Percentiles rank a stretch among this genome's conserved stretches.
Evolutionary conservation across 1,140 invertebrate species (phyloP).

Genomic region (Drosophila pandora): DNA sequence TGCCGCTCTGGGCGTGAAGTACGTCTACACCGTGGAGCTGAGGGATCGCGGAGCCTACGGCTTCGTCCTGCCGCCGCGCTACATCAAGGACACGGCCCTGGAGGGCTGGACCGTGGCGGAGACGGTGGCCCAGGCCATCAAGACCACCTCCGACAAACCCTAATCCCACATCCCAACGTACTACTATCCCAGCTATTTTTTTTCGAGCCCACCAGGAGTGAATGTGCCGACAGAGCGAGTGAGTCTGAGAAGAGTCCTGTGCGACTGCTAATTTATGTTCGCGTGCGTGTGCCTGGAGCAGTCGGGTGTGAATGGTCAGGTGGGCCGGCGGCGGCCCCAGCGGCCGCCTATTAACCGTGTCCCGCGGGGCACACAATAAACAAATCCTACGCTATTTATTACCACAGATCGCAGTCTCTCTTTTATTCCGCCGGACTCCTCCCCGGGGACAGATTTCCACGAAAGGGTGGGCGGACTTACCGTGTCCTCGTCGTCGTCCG

Average conservation of each 20-base stretch:
- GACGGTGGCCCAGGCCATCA: slow-evolving; percentile 87
- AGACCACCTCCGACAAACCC: slow-evolving; percentile 19
- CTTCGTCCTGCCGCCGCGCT: slow-evolving; percentile 92
- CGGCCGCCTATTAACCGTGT: slow-evolving; percentile 1
- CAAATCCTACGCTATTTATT: slow-evolving; percentile 40
- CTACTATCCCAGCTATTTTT: neutral
- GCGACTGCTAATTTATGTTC: slow-evolving; percentile 34
- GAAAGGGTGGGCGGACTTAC: slow-evolving; percentile 50
- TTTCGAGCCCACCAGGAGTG: slow-evolving; percentile 7
- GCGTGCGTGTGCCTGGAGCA: slow-evolving; percentile 5
- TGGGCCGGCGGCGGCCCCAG: neutral
- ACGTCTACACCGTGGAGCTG: slow-evolving; percentile 94
- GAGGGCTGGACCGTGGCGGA: slow-evolving; percentile 92
- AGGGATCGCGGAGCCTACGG: slow-evolving; percentile 94
- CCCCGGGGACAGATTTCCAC: neutral
- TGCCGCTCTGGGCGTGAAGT: slow-evolving; percentile 90
- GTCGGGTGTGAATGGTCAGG: neutral
- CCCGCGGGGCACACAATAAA: slow-evolving; percentile 32
- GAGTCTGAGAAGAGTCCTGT: slow-evolving; percentile 29
- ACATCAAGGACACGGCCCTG: slow-evolving; percentile 91
- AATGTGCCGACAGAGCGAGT: slow-evolving; percentile 25
- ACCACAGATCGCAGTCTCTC: neutral
- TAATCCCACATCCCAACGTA: neutral
- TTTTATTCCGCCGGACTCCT: neutral
- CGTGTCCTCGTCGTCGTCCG: slow-evolving; percentile 80